Conservation (phyloP, 2,113 vertebrate genomes). For the Phodopus roborovskii region DNA sequence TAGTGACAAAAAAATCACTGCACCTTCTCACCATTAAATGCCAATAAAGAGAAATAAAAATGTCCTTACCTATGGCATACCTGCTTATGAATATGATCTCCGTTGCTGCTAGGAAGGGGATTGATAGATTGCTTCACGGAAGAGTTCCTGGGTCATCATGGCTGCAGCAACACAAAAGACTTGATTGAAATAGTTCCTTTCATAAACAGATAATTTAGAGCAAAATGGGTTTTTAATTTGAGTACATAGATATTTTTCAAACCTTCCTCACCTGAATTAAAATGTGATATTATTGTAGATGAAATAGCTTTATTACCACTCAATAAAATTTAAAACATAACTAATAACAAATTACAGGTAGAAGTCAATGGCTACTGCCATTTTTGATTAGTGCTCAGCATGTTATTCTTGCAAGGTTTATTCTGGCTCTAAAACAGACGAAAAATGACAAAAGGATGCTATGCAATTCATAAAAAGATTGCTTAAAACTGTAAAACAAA, state of each 20-base stretch:
- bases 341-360: neutral
- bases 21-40: neutral
- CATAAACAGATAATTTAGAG: conserved; percentile 3
- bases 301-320: conserved; percentile 26
- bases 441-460: neutral
- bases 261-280: neutral
- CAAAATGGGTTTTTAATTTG: neutral
- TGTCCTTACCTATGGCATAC: neutral
- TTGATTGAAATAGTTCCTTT: conserved; percentile 49
- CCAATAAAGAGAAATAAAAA: neutral
- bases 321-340: conserved; percentile 46
- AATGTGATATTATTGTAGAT: conserved; percentile 8
- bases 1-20: neutral
- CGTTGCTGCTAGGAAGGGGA: neutral
- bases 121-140: neutral
- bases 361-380: neutral
- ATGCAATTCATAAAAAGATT: conserved; percentile 16
- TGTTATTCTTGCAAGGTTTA: neutral
- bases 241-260: neutral
- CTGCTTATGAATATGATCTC: neutral
- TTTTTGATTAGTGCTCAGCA: conserved; percentile 1
- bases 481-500: neutral
- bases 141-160: neutral
- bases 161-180: neutral
- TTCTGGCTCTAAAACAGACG: conserved; percentile 16